Conservation (phyloP, 2,888 invertebrate genomes). For the Amphipoea oculea region DNA sequence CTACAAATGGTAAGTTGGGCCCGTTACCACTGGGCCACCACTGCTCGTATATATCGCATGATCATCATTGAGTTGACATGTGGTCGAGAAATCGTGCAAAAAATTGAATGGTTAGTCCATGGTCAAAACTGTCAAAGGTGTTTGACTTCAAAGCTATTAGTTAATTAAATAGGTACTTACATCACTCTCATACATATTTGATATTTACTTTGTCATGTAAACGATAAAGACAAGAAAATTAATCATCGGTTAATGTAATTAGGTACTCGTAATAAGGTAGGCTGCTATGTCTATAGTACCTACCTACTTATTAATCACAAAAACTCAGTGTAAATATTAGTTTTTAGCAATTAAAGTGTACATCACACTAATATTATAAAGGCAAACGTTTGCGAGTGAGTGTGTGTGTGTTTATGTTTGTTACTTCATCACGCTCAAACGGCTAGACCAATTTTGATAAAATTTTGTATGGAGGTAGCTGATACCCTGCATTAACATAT, state of each 20-base stretch:
- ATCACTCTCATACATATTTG: background rate
- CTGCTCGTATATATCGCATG: background rate
- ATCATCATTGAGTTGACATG: background rate
- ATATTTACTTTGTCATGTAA: background rate
- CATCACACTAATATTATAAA: background rate
- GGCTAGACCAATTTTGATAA: no score
- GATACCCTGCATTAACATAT: no score
- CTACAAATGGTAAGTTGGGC: background rate
- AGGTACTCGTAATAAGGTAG: background rate
- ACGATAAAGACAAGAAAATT: background rate
- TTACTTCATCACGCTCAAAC: no score
- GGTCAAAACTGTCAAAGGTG: background rate
- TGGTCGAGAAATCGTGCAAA: background rate
- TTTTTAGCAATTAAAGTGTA: no score
- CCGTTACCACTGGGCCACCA: background rate
- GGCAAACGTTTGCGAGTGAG: no score
- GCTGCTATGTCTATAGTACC: background rate
- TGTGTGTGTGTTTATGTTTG: no score
- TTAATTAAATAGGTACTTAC: constrained; percentile 2
- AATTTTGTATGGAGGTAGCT: no score
- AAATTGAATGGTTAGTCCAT: background rate
- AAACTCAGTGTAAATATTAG: background rate
- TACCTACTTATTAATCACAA: background rate
- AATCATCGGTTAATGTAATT: background rate
- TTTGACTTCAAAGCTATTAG: background rate